phyloP scores from a whole-genome alignment of 2,888 invertebrate species.

The Ophioninae sp. region DNA sequence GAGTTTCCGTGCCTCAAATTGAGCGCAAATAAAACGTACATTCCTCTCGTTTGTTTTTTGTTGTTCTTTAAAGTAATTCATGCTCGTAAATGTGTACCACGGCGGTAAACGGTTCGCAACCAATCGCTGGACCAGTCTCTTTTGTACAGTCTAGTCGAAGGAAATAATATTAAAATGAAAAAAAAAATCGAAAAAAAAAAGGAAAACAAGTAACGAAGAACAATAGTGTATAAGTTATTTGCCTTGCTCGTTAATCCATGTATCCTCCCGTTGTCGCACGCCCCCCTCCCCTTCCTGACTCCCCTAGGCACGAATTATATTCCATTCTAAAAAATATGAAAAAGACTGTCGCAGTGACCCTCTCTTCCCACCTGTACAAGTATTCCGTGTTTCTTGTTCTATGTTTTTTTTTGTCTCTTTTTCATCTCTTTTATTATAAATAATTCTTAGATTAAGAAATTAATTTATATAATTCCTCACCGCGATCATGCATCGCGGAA shows the following conservation, averaged over 20 bases:
- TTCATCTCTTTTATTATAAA: slow-evolving; percentile 68
- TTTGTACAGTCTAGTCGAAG: slow-evolving; percentile 53
- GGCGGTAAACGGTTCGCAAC: slow-evolving; percentile 24
- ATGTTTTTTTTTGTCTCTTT: slow-evolving; percentile 19
- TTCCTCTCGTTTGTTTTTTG: neutral
- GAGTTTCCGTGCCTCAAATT: slow-evolving; percentile 20
- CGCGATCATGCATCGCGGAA: slow-evolving; percentile 57
- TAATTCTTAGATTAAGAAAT: slow-evolving; percentile 74
- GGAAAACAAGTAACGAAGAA: slow-evolving; percentile 47
- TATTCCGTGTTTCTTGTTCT: slow-evolving; percentile 48
- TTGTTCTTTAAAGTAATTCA: neutral
- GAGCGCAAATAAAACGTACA: slow-evolving; percentile 18
- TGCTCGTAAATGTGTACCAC: slow-evolving; percentile 22
- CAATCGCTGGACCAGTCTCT: slow-evolving; percentile 54
- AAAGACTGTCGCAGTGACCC: slow-evolving; percentile 67
- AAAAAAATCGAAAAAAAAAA: slow-evolving; percentile 34
- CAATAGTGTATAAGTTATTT: slow-evolving; percentile 60
- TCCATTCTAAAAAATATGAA: slow-evolving; percentile 63
- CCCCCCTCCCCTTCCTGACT: slow-evolving; percentile 13
- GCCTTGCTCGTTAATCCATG: slow-evolving; percentile 48
- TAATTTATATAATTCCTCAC: slow-evolving; percentile 67
- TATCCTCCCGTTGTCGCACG: slow-evolving; percentile 53
- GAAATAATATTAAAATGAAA: slow-evolving; percentile 38
- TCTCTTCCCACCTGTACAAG: slow-evolving; percentile 73
- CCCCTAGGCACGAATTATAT: slow-evolving; percentile 59